phyloP scores from a whole-genome alignment of 2,113 vertebrate species.

The Ceratotherium simum region DNA sequence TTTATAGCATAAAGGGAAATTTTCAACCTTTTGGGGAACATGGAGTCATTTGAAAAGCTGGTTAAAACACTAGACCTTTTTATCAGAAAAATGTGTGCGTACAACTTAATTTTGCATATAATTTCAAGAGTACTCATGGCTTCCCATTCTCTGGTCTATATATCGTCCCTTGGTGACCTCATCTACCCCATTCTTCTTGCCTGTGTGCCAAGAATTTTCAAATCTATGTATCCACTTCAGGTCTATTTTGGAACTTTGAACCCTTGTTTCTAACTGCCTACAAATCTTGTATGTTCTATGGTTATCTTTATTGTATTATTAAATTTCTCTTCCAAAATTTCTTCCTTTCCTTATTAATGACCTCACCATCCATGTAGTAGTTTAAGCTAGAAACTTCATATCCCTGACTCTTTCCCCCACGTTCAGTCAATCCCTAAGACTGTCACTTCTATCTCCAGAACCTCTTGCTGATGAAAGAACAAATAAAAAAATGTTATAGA shows the following conservation, averaged over 20 bases:
- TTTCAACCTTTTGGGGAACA: neutral
- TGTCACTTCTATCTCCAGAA: neutral
- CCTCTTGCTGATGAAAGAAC: neutral
- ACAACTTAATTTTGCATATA: constrained; percentile 2
- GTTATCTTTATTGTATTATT: neutral
- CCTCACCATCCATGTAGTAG: neutral
- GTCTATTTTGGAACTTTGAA: neutral
- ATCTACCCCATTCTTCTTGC: neutral
- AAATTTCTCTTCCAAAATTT: constrained; percentile 26
- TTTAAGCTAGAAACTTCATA: constrained; percentile 1
- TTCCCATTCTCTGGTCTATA: neutral
- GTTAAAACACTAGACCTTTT: neutral
- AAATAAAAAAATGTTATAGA: neutral
- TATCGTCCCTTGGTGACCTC: neutral
- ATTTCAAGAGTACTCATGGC: neutral
- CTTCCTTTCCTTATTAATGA: neutral
- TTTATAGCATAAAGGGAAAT: neutral
- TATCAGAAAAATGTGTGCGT: neutral
- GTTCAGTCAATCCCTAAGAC: neutral
- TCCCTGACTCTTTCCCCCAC: neutral
- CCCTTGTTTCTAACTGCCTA: neutral
- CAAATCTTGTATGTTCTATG: neutral
- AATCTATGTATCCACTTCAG: neutral
- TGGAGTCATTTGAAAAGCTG: neutral
- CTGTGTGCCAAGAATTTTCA: neutral